Conservation (phyloP, 2,113 vertebrate genomes). For the Hymenochirus boettgeri region DNA sequence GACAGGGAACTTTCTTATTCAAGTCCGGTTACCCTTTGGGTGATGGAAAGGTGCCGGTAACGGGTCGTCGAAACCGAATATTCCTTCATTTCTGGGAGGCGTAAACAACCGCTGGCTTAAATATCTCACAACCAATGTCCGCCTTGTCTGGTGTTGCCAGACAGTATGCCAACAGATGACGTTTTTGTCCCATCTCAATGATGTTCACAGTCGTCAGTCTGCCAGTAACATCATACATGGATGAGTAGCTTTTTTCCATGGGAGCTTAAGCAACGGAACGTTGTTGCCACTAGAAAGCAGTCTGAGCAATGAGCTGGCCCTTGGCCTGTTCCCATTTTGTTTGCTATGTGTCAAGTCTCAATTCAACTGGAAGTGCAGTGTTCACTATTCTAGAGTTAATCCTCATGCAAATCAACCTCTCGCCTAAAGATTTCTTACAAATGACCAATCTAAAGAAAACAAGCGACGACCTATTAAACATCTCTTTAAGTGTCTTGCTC, state of each 20-base stretch:
- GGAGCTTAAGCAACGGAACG: accelerated
- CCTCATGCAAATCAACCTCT: no score
- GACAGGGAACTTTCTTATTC: constrained; percentile 55
- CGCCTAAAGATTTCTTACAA: no score
- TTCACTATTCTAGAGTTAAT: no score
- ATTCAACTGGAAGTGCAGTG: constrained; percentile 8
- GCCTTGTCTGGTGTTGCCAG: constrained; percentile 29
- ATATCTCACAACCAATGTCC: constrained; percentile 49
- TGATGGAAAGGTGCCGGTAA: constrained; percentile 52
- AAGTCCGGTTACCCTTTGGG: constrained; percentile 26
- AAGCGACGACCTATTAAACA: no score
- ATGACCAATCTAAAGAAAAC: no score
- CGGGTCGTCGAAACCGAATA: constrained; percentile 57
- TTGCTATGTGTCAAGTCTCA: neutral
- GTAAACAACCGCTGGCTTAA: constrained; percentile 45
- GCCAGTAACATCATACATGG: neutral
- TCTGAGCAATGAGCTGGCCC: neutral
- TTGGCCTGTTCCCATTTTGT: neutral
- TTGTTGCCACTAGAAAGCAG: neutral
- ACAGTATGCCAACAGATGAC: constrained; percentile 7
- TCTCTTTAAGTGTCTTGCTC: no score
- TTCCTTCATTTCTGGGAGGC: constrained; percentile 52
- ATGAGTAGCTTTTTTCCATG: constrained; percentile 2
- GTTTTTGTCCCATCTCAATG: constrained; percentile 51
- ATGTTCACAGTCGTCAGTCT: neutral